These are phyloP conservation scores for Cinclus mexicanus DNA, from an alignment of 2,113 vertebrate genomes.

Conservation along the genomic window DNA sequence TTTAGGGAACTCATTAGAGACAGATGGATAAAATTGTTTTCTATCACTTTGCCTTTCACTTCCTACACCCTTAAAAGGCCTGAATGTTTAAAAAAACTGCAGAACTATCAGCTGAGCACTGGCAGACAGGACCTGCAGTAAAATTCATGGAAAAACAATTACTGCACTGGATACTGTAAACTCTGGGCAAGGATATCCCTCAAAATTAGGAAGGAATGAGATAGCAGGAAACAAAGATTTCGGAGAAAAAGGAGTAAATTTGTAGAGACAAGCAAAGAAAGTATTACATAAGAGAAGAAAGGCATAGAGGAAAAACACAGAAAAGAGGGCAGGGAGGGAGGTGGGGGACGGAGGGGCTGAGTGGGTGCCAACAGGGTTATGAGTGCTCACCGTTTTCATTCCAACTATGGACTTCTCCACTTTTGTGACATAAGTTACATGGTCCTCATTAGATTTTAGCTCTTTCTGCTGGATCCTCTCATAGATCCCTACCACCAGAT, in stretches of 20 bases:
- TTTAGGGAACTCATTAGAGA: neutral
- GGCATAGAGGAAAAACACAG: neutral
- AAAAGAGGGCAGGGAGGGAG: neutral
- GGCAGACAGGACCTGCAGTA: neutral
- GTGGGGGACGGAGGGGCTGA: neutral
- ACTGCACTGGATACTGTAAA: neutral
- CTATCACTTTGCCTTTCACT: neutral
- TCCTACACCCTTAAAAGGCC: neutral
- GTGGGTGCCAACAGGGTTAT: neutral
- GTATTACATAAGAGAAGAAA: neutral
- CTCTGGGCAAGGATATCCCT: neutral
- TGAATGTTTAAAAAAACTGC: neutral
- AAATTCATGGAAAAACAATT: neutral
- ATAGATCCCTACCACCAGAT: slow-evolving; percentile 96
- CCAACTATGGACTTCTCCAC: slow-evolving; percentile 98
- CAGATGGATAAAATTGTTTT: neutral
- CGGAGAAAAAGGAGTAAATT: neutral
- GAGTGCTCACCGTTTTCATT: slow-evolving; percentile 91
- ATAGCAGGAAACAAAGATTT: neutral
- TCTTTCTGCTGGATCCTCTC: slow-evolving; percentile 97
- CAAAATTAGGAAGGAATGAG: neutral
- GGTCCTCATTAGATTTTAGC: slow-evolving; percentile 96
- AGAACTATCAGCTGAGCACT: neutral
- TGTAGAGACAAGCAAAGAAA: neutral
- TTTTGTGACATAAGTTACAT: slow-evolving; percentile 96